A percentile compares a stretch with the other conserved stretches of the same genome.
Evolutionary conservation across 2,113 vertebrate species (phyloP).

Genomic region (Romanogobio albipinnatus): DNA sequence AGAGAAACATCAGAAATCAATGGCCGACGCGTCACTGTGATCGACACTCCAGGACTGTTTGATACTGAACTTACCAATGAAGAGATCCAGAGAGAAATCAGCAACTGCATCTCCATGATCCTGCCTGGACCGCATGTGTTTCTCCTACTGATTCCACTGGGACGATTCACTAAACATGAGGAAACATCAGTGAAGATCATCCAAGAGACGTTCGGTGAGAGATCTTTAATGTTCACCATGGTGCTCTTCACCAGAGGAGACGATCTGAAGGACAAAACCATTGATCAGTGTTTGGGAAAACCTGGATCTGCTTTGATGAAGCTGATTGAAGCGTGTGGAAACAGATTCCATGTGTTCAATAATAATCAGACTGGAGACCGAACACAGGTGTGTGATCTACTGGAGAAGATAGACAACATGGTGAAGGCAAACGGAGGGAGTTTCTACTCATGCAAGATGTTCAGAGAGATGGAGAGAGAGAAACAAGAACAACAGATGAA

Average conservation of each 20-base stretch:
- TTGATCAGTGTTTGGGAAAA: constrained; percentile 1
- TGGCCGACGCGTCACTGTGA: background rate
- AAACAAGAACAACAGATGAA: background rate
- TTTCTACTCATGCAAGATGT: too few relatives aligned
- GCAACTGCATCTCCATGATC: background rate
- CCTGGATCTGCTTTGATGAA: background rate
- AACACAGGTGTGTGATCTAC: too few relatives aligned
- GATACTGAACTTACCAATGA: background rate
- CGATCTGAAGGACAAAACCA: background rate
- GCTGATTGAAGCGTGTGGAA: background rate
- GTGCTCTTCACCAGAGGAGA: constrained; percentile 6
- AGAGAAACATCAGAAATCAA: background rate
- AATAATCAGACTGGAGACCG: background rate
- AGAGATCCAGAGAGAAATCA: background rate
- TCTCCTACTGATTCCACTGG: too few relatives aligned
- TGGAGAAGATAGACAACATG: too few relatives aligned
- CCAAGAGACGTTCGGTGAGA: background rate
- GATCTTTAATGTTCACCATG: background rate
- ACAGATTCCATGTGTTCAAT: background rate
- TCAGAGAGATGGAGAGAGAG: background rate
- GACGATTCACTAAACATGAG: background rate
- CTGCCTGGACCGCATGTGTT: background rate
- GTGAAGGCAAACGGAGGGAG: too few relatives aligned
- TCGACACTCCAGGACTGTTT: background rate
- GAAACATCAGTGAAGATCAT: background rate